Evolutionary conservation across 35 echinoderm and acorn worm genomes (phyloP), one percentile per base, ranked within the genome.

Genomic region (Heliocidaris erythrogramma): DNA sequence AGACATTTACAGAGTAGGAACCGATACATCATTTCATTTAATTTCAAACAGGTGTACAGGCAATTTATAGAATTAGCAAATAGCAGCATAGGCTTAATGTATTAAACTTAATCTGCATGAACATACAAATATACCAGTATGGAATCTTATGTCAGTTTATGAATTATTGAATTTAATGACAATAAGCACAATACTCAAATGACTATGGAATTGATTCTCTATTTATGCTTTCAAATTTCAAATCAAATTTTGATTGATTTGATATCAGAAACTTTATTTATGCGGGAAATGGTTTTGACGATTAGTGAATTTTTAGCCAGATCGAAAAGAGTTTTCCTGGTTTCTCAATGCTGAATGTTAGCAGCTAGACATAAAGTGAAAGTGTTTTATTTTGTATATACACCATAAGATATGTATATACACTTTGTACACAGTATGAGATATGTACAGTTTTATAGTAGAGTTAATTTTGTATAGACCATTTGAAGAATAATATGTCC

Each of bases 381-480:
- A 18, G 7, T 24, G 65, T 78, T 78, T 78, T 78, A 78, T 78
- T 78, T 78, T 78, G 65, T 78, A 78, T 78, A 78, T 78, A 78
- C 65, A 78, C 65, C 65, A 78, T 78, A 21, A 78, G 27, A 78
- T 78, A 78, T 78, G 65, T 78, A 78, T 78, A 78, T 78, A 78
- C 65, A 78, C 65, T 78, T 60, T 78, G 65, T 78, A 78, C 65
- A 78, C 65, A 78, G 8, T 78, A 78, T 78, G 65, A 78, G 65
- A 78, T 21, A 78, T 78, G 65, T 78, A 78, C 65, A 78, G 65
- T 78, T 78, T 78, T 78, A 78, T 78, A 78, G 65, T 78, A 78
- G 65, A 5, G 27, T 78, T 78, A 78, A 21, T 78, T 21, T 78
- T 78, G 65, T 78, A 78, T 78, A 78, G 65, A 78, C 21, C 65